These are phyloP conservation scores for Cantharis rustica DNA, from an alignment of 2,888 invertebrate genomes.

Conservation along the genomic window DNA sequence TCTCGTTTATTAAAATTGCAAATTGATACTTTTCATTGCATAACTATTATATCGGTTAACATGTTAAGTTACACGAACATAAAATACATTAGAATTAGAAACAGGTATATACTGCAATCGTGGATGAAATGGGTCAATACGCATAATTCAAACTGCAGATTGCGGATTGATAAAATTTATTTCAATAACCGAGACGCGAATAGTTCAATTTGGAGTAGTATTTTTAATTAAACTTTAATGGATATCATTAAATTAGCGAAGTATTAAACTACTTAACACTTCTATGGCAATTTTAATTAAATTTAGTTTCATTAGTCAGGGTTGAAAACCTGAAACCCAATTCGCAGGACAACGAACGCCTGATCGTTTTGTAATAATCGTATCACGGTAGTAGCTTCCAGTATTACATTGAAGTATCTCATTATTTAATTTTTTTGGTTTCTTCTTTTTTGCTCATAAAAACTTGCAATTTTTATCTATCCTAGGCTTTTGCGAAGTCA, in stretches of 20 bases:
- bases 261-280: neutral
- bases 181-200: neutral
- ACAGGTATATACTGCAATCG: neutral
- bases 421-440: neutral
- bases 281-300: neutral
- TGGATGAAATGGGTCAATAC: neutral
- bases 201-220: neutral
- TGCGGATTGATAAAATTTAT: neutral
- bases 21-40: constrained; percentile 20
- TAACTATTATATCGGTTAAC: neutral
- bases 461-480: neutral
- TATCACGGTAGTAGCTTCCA: neutral
- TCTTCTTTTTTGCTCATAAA: neutral
- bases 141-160: neutral
- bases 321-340: neutral
- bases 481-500: neutral
- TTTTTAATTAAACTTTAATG: neutral
- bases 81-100: neutral
- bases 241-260: neutral
- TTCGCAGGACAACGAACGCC: neutral
- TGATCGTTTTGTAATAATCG: neutral
- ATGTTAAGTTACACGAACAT: neutral
- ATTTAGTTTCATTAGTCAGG: neutral
- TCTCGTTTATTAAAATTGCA: constrained; percentile 33
- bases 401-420: neutral